Conservation (phyloP, 2,797 vertebrate species). For the Margarornis squamiger region DNA sequence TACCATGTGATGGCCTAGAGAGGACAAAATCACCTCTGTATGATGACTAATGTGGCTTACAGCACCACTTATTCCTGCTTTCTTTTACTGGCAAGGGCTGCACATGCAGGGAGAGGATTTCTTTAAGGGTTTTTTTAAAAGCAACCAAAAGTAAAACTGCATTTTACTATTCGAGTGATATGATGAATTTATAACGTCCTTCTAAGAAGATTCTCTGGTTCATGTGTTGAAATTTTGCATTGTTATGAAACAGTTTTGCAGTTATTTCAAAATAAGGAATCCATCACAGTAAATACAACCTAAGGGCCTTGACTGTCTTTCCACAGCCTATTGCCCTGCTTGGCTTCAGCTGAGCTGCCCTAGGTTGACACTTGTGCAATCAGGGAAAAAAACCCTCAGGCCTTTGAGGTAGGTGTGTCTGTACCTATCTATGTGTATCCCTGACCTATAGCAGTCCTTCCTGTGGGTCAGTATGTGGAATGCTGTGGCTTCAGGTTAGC, state of each 20-base stretch:
- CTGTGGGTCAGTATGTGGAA: neutral
- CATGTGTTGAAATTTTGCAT: neutral
- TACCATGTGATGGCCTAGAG: neutral
- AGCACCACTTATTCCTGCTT: neutral
- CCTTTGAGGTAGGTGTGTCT: neutral
- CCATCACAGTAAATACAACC: neutral
- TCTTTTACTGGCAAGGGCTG: neutral
- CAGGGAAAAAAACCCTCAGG: neutral
- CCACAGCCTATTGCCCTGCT: neutral
- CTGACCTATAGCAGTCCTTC: neutral
- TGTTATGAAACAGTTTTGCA: constrained; percentile 13
- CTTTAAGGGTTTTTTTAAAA: neutral
- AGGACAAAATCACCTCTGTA: neutral
- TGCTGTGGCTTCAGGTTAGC: neutral
- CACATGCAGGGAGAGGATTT: neutral
- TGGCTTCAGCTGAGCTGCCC: constrained; percentile 3
- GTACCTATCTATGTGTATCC: neutral
- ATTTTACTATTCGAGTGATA: neutral
- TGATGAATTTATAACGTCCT: neutral
- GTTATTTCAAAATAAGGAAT: constrained; percentile 28
- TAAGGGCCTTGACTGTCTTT: neutral
- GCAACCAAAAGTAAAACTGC: neutral
- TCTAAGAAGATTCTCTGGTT: neutral
- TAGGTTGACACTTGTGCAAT: neutral
- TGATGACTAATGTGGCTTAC: accelerated